These are phyloP conservation scores for Heliconius eleuchia DNA, from an alignment of 1,140 invertebrate species.

Conservation along the genomic window DNA sequence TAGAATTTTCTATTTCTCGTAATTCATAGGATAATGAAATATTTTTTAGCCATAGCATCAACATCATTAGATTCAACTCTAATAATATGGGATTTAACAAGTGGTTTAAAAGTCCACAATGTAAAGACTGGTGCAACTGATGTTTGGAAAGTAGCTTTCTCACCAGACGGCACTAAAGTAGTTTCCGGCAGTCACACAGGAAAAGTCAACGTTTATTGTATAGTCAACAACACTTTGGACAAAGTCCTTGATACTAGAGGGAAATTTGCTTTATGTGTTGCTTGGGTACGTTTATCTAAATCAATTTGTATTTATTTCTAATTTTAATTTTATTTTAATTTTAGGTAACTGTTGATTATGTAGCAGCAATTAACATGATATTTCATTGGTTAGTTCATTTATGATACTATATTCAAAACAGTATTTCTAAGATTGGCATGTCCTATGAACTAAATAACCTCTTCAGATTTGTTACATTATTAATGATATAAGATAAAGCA, in stretches of 20 bases:
- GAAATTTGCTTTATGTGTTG: constrained; percentile 97
- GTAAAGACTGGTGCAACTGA: constrained; percentile 95
- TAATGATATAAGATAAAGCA: no score
- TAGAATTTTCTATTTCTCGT: no score
- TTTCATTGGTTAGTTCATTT: no score
- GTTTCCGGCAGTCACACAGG: constrained; percentile 95
- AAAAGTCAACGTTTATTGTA: constrained; percentile 94
- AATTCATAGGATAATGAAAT: not conserved
- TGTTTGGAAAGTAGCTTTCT: constrained; percentile 96
- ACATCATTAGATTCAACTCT: constrained; percentile 95
- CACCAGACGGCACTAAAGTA: constrained; percentile 93
- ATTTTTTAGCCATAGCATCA: constrained; percentile 85
- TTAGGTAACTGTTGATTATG: no score
- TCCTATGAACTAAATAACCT: no score
- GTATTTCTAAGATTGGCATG: no score
- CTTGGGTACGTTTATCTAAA: constrained; percentile 89
- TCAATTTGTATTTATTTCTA: constrained; percentile 4
- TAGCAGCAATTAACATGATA: no score
- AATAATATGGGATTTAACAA: constrained; percentile 94
- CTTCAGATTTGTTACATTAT: no score
- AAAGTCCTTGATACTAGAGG: constrained; percentile 95
- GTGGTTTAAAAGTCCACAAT: constrained; percentile 90
- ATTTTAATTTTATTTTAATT: not conserved
- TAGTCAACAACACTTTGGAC: constrained; percentile 92
- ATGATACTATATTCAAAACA: no score